Base-by-base conservation (phyloP, 1,140 invertebrate species). In the Macrostomum lignano region DNA sequence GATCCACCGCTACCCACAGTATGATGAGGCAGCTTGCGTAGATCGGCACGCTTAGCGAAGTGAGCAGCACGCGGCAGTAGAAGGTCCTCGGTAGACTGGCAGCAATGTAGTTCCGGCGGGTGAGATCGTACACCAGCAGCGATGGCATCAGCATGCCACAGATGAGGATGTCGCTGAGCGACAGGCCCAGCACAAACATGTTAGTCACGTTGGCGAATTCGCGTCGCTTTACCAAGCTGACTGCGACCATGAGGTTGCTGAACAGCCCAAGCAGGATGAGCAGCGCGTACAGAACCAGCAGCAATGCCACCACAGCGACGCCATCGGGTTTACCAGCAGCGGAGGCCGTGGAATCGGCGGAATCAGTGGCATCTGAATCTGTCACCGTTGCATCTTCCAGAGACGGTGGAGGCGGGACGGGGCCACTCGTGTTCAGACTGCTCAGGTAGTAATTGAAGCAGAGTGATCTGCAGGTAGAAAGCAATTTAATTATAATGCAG, bases 11-110 rank as follows among this genome's bases (percentile, higher is more conserved):
- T 36, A 72, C 71, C 40, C 71, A 51, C 3, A 73, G 52, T 38
- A 71, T 69, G 14, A 68, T 70, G 44, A 72, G 58, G 44, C 67
- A 69, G 3, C 67, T 67, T 11, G 68, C 67, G 44, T 72, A 69
- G 31, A 71, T 48, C 0, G 71, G 70, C 33, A 70, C 66, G 41
- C 46, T 50, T 36, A 54, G 55, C 2, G 46, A 44, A 0, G 52
- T 42, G 38, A 47, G 48, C 32, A 51, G 42, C 2, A 51, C 44
- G 19, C 43, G 41, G 34, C 54, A 57, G n/a, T n/a, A n/a, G n/a
- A n/a, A n/a, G n/a, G n/a, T n/a, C n/a, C n/a, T n/a, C n/a, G n/a
- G n/a, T 38, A 55, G 31, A 2, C 44, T 31, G 13, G n/a, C 10
- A 3, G 7, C 19, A 3, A 22, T 17, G 3, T n/a, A 13, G 3